Evolutionary conservation across 1,140 invertebrate genomes (phyloP).

Genomic region (Bombus balteatus): DNA sequence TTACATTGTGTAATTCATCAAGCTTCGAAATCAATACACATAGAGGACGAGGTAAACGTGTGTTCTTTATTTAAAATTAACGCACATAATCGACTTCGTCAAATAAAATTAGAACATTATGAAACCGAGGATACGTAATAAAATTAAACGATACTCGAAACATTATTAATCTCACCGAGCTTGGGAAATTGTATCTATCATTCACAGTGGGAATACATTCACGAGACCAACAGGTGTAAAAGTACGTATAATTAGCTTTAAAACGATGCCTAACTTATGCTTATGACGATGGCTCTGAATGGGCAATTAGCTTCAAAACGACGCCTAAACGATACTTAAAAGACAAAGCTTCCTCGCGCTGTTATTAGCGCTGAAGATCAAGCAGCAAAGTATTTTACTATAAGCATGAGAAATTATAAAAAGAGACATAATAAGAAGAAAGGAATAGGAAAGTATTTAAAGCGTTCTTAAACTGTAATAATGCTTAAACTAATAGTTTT

Average conservation of each 20-base stretch:
- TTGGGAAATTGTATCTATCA: background rate
- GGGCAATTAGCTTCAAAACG: background rate
- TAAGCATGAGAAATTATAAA: background rate
- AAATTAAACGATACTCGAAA: background rate
- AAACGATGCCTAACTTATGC: background rate
- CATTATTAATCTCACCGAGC: background rate
- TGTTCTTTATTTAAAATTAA: background rate
- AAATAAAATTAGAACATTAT: background rate
- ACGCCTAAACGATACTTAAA: background rate
- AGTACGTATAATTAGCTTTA: background rate
- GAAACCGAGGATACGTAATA: background rate
- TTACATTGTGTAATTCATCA: background rate
- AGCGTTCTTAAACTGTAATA: too few relatives aligned
- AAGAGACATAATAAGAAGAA: background rate
- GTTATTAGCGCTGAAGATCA: background rate
- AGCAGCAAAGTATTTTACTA: background rate
- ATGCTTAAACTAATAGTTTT: too few relatives aligned
- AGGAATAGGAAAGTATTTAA: background rate
- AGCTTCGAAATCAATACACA: background rate
- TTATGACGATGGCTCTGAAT: background rate
- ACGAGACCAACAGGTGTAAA: background rate
- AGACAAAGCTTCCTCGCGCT: background rate
- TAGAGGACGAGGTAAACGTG: background rate
- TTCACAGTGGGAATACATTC: background rate
- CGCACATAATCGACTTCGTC: background rate